These are phyloP conservation scores for Hydrotaea cyrtoneurina DNA, from an alignment of 2,888 invertebrate genomes.

Conservation along the genomic window DNA sequence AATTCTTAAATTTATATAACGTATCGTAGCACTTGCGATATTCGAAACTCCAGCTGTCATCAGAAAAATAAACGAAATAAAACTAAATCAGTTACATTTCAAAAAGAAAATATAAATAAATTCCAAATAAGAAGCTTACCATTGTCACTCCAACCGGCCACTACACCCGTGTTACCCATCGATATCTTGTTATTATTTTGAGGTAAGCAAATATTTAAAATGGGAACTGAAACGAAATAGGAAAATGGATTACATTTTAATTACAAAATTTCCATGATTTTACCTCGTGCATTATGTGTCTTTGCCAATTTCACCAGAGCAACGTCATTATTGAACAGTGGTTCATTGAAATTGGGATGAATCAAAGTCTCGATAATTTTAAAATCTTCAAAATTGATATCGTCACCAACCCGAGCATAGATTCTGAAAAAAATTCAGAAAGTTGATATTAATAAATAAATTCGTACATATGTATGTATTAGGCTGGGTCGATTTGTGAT, in stretches of 20 bases:
- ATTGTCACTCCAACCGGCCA: conserved; percentile 89
- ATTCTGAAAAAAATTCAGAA: conserved; percentile 78
- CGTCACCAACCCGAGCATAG: conserved; percentile 85
- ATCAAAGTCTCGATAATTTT: conserved; percentile 56
- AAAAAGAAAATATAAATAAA: conserved; percentile 29
- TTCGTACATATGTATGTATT: too few relatives aligned
- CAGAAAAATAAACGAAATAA: not conserved
- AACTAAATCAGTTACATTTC: conserved; percentile 40
- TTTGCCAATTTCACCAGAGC: conserved; percentile 68
- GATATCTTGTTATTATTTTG: conserved; percentile 70
- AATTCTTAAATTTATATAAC: conserved; percentile 81
- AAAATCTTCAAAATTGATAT: conserved; percentile 75
- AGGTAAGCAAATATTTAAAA: conserved; percentile 82
- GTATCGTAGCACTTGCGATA: conserved; percentile 73
- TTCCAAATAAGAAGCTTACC: conserved; percentile 75
- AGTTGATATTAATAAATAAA: not conserved
- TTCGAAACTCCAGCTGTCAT: conserved; percentile 36
- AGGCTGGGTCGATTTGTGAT: too few relatives aligned
- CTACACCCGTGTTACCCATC: conserved; percentile 82
- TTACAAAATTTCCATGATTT: not conserved
- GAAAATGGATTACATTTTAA: not conserved
- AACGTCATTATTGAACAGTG: conserved; percentile 82
- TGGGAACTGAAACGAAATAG: conserved; percentile 7
- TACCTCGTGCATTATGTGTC: conserved; percentile 76
- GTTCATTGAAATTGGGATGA: conserved; percentile 82